Evolutionary conservation across 2,113 vertebrate species (phyloP), one percentile per base, ranked within the genome.

Genomic region (Coryphaenoides rupestris): DNA sequence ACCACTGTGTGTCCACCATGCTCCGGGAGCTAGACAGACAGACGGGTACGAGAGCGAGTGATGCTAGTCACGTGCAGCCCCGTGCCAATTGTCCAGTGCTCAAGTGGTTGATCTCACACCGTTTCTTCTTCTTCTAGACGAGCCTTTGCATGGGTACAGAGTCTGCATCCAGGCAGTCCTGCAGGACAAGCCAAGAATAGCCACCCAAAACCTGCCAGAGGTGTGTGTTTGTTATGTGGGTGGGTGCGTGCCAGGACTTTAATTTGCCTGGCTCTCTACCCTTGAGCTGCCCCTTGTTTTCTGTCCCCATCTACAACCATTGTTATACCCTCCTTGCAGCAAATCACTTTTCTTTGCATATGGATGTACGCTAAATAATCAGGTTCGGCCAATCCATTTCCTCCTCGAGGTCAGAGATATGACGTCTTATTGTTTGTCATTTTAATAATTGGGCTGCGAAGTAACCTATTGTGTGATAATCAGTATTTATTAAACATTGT

Each of bases 121-220:
- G 21, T 22, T 22, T 54, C 7, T 53, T 56, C 12, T 62, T 13
- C 63, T 56, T 53, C 6, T 68, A 97, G 95, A 91, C 50, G 95
- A 98, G 58, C 90, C 95, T 0, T 85, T 98, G 14, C 94, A 99
- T 0, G 96, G 97, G 1, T 99, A 96, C 86, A 87, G 94, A 83
- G 93, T 99, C 86, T 98, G 97, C 84, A 93, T 99, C 76, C 97
- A 99, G 85, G 95, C 96, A 0, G 46, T 98, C 40, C 84, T 99
- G 3, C 86, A 93, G 77, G 94, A 95, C 86, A 93, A 90, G 70
- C 95, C 96, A 50, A 92, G 77, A 70, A 91, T 95, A 16, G 95
- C 92, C 65, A 95, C 93, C 0, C 56, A 66, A 2, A 94, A 90
- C 81, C 84, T 98, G 77, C 73, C 92, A 62, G 94, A 94, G 84